Conservation (phyloP, 2,113 vertebrate species). For the Pardalotus punctatus region DNA sequence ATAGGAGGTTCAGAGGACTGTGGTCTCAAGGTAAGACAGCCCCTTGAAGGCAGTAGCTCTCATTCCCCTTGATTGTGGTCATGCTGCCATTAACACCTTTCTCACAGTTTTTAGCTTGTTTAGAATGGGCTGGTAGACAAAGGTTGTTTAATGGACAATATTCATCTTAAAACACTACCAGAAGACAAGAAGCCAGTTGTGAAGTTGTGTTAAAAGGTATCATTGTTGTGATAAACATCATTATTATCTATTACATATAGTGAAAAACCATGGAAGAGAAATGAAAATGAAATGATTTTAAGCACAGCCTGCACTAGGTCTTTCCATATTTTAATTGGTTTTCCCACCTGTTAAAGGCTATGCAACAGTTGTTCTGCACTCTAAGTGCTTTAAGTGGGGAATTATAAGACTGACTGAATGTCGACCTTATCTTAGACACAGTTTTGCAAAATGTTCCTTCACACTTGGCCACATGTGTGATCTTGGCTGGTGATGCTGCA, state of each 20-base stretch:
- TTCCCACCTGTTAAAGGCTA: background rate
- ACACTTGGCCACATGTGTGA: fast-evolving
- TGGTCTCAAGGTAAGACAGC: background rate
- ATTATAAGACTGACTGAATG: background rate
- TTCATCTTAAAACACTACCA: background rate
- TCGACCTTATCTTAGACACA: background rate
- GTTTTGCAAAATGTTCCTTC: background rate
- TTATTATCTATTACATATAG: background rate
- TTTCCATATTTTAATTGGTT: background rate
- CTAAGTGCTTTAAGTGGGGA: background rate
- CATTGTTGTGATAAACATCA: background rate
- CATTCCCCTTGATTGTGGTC: background rate
- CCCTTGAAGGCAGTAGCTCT: background rate
- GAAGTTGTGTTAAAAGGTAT: background rate
- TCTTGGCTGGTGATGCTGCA: background rate
- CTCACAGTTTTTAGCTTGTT: background rate
- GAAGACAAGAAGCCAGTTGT: background rate
- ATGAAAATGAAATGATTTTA: background rate
- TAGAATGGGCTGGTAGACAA: background rate
- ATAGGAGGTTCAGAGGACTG: background rate
- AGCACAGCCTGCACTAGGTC: background rate
- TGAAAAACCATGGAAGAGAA: background rate
- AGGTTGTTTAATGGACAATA: background rate
- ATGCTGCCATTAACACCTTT: background rate
- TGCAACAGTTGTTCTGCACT: background rate